Evolutionary conservation across 2,888 invertebrate species (phyloP), one percentile per base, ranked within the genome.

Genomic region (Patella depressa): DNA sequence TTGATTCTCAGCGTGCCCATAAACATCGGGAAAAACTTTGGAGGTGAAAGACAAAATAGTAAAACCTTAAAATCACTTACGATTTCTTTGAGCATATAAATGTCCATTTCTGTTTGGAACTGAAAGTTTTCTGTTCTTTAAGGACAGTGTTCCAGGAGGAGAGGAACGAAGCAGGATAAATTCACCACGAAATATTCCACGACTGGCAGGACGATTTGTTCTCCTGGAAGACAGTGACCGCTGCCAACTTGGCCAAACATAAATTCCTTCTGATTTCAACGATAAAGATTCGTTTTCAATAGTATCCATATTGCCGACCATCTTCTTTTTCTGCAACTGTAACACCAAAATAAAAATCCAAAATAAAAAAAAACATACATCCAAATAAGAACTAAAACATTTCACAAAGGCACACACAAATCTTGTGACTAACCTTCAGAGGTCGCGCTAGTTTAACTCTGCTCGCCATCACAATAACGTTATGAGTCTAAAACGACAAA

Each of bases 101-200:
- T 80, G 79, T 19, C 79, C 80, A 55, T 80, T 81, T 65, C 65
- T 65, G 24, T 65, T 65, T 14, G 70, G 77, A 3, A 74, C 71
- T 29, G 34, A 73, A 7, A 45, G 73, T 34, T 71, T 34, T 54
- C 72, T 71, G 65, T 71, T 73, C 75, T 74, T 77, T 11, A 74
- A 54, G 57, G 71, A 71, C n/a, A 53, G 17, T n/a, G 78, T 73
- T 14, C 75, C 78, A n/a, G 77, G 79, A 19, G 77, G 75, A 14
- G 78, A 78, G 45, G 81, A 80, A 19, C 78, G 53, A 45, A 81
- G 54, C 29, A 81, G 78, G 45, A 81, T 81, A 75, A 81, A 81
- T 74, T 81, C 81, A 14, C 81, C 81, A 15, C 81, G 80, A 69
- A 80, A 80, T 71, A 81, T 78, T 53, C 81, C 81, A 34, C 78